Evolutionary conservation across 1,140 invertebrate genomes (phyloP), one percentile per base, ranked within the genome.

Genomic region (Penaeus vannamei): DNA sequence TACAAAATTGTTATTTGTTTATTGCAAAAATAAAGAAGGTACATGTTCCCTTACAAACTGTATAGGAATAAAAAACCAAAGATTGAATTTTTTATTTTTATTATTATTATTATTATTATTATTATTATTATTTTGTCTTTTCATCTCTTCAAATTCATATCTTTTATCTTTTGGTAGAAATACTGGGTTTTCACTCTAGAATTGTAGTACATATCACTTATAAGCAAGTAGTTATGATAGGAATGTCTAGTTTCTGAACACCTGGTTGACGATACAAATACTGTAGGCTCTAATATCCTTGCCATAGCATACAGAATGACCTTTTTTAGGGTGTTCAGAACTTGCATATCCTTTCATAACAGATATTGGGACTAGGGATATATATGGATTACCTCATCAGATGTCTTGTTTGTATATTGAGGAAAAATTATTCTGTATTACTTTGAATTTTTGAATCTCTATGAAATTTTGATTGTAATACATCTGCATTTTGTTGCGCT

Each of bases 151-250:
- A 83, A 76, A 69, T 72, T 88, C 59, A 36, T 83, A 29, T 88
- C 77, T 23, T 66, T 87, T 79, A 76, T 83, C 61, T 76, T 76
- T 83, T 80, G 69, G 69, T 85, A 61, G 69, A 79, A 86, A 59
- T 84, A 89, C 72, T 84, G 82, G 60, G 87, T 79, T 77, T 84
- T 89, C 76, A 80, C 60, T 36, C 82, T 79, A 85, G 83, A 79
- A 85, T 84, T 81, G 87, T 89, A 89, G 87, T 79, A 89, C 87
- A 89, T 89, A 89, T 89, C 87, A 89, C 82, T 89, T 89, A 29
- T 84, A 76, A 89, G 60, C 79, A 83, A 83, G 77, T 26, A 23
- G n/a, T 79, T 84, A 60, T 84, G 66, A 46, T 62, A 62, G 69
- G 87, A 84, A 42, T 59, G 29, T 46, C 69, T 36, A 42, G 26